Base-by-base conservation (phyloP, 2,797 vertebrate species). In the Sylvilagus floridanus region DNA sequence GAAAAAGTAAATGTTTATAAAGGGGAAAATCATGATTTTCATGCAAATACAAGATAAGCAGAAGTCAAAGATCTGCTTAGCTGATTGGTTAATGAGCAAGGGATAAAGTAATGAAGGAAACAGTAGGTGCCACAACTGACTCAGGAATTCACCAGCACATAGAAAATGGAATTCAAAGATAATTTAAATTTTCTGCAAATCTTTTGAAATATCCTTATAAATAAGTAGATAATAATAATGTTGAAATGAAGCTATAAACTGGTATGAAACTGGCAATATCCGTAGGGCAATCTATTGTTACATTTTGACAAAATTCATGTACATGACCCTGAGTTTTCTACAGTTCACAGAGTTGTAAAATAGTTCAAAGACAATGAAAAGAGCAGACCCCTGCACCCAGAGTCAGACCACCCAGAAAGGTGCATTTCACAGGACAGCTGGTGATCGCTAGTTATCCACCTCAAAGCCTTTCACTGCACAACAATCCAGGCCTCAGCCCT, bases 281-380 rank as follows among this genome's bases (percentile, higher is more conserved):
- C 37, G 47, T 11, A 57, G 54, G 17, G n/a, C 24, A 47, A 16
- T 63, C 63, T 77, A 1, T 76, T 84, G 13, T 65, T 17, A 52
- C 76, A 42, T 63, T 60, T 35, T 52, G 21, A 32, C 2, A 73
- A 54, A 73, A 26, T 86, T 32, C 8, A 24, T 77, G 82, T 85
- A 13, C 21, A 63, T 75, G 68, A 50, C 16, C 11, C 1, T 85
- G 68, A 66, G 37, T 89, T 87, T 83, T 65, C 77, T 89, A 32
- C 7, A 63, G 1, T 83, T 68, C 78, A 85, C 47, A 72, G 81
- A 78, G 32, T 82, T 92, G 47, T 86, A 54, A 89, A 90, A 54
- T 86, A 77, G n/a, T 60, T 87, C 60, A 54, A 72, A 73, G 50
- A 66, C 47, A 42, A 28, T 54, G 21, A 73, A 73, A 84, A 79